Base-by-base conservation (phyloP, 2,888 invertebrate genomes). In the Mayetiola destructor region DNA sequence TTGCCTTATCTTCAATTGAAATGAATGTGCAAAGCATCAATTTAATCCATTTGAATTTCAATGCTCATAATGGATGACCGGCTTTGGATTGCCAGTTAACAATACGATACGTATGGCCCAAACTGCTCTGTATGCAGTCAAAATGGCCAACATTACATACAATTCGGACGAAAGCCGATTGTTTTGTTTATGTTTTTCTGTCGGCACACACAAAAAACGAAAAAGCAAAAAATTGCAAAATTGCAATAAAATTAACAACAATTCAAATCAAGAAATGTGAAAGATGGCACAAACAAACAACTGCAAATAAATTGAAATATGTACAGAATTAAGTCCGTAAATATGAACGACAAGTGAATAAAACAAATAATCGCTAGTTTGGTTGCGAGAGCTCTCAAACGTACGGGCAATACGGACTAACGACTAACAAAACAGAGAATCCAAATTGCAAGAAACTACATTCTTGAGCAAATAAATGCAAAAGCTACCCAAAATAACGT, bases 321-420 rank as follows among this genome's bases (percentile, higher is more conserved):
- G 48, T 48, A 48, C 48, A 27, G 27, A 48, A 48, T 48, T 48
- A 48, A 48, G 48, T 48, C 27, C 48, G 27, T 48, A 48, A 48
- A 48, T 16, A 48, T 16, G 27, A 48, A 48, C 48, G 48, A 48
- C 48, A 48, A 48, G 48, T 48, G 48, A 48, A 48, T 42, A 42
- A 42, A 42, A 39, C 39, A 39, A 39, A 42, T 42, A 21, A 23
- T 23, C 42, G 23, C 21, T 42, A 42, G n/a, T n/a, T n/a, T n/a
- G n/a, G n/a, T n/a, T n/a, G n/a, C n/a, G n/a, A n/a, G n/a, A n/a
- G n/a, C n/a, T n/a, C n/a, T n/a, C n/a, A n/a, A n/a, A n/a, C n/a
- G n/a, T n/a, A 27, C 48, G 27, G 29, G 27, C 48, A n/a, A 3
- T n/a, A n/a, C n/a, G n/a, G n/a, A n/a, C n/a, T n/a, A n/a, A n/a